Evolutionary conservation across 2,797 vertebrate genomes (phyloP).

Genomic region (Pteronotus mesoamericanus): DNA sequence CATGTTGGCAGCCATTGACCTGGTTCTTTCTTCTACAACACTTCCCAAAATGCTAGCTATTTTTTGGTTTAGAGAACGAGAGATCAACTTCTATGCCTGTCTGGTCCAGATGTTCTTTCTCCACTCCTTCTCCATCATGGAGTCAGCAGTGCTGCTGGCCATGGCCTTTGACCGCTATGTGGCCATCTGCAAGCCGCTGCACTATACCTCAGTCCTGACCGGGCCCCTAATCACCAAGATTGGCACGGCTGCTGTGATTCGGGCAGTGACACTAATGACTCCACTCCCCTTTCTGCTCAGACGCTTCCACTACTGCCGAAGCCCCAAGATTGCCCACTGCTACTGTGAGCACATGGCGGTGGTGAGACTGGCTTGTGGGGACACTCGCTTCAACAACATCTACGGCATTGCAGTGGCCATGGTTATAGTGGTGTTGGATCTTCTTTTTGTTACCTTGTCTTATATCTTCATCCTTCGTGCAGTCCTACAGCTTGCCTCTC

Average conservation of each 20-base stretch:
- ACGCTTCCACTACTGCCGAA: constrained; percentile 74
- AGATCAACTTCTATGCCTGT: constrained; percentile 73
- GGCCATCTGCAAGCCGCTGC: constrained; percentile 67
- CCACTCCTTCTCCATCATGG: constrained; percentile 76
- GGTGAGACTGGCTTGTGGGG: constrained; percentile 81
- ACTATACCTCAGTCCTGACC: constrained; percentile 50
- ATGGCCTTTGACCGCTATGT: constrained; percentile 82
- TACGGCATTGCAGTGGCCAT: constrained; percentile 76
- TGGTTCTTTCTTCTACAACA: constrained; percentile 77
- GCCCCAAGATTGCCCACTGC: constrained; percentile 63
- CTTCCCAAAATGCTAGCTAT: constrained; percentile 80
- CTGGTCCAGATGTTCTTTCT: constrained; percentile 84
- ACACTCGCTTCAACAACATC: constrained; percentile 75
- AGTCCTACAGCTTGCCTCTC: constrained; percentile 41
- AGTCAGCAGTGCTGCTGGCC: constrained; percentile 64
- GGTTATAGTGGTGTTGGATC: constrained; percentile 67
- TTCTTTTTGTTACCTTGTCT: constrained; percentile 56
- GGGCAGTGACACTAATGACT: constrained; percentile 48
- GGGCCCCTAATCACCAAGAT: constrained; percentile 41
- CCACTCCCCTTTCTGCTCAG: constrained; percentile 75
- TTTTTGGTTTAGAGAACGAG: constrained; percentile 63
- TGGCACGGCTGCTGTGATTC: constrained; percentile 60
- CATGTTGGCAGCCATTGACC: constrained; percentile 80
- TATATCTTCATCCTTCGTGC: constrained; percentile 58
- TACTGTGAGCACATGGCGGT: constrained; percentile 83